Evolutionary conservation across 23 tunicate species (phyloP), one percentile per base, ranked within the genome.

Genomic region (Clavelina lepadiformis): DNA sequence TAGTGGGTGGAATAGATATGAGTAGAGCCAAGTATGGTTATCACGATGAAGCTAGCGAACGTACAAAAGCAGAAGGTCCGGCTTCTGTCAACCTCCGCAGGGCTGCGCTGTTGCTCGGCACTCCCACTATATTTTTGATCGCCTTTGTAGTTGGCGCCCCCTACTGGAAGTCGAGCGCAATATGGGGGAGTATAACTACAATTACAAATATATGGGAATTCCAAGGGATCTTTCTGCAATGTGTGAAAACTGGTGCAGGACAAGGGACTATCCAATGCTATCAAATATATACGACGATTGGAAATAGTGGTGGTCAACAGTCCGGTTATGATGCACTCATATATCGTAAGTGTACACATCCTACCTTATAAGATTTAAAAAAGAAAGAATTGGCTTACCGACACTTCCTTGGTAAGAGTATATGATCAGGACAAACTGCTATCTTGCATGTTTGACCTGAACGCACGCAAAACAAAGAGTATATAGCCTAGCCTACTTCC

Each of bases 271-370:
- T 67, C 19, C 89, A 82, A 56, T 82, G 89, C 68, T 72, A 63
- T 47, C 70, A 82, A 30, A 49, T 82, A 4, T 78, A 78, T 31
- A 51, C 74, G n/a, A 78, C 41, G 31, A 71, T 71, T 72, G 84
- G 84, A 38, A 28, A n/a, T 21, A 26, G 30, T 6, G 72, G 47
- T 28, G 72, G 72, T 6, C 38, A 46, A 24, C 63, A 32, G 3
- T 76, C 82, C 1, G 82, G 82, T 21, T 64, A 76, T 5, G 71
- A 51, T 8, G 52, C 44, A 19, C 28, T 36, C 66, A 76, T 65
- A 36, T 76, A 76, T 57, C 56, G 82, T 76, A 51, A 76, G 82
- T 76, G n/a, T n/a, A n/a, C n/a, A n/a, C n/a, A n/a, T n/a, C n/a
- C n/a, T n/a, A n/a, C n/a, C n/a, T n/a, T n/a, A n/a, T n/a, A n/a